Evolutionary conservation across 2,888 invertebrate species (phyloP), one percentile per base, ranked within the genome.

Genomic region (Geophilus truncorum): DNA sequence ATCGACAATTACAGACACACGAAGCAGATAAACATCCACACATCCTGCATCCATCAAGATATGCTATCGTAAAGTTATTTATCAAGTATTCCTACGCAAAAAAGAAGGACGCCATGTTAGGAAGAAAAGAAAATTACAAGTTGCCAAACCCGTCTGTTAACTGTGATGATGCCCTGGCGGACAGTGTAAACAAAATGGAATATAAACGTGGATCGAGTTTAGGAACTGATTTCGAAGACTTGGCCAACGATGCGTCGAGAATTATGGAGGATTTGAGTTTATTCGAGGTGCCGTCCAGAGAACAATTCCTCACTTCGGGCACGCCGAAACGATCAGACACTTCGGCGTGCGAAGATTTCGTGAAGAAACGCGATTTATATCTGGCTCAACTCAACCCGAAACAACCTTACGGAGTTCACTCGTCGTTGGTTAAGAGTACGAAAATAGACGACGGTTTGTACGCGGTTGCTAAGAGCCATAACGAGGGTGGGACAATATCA

Each of bases 191-290:
- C 77, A 30, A 36, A 10, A 77, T n/a, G 32, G 21, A 36, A 18
- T 36, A 9, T 9, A 77, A 30, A 32, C 32, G 9, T 6, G 30
- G 25, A 70, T 7, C 10, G 21, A 18, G 12, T 15, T 30, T 23
- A 4, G 30, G 75, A 9, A 75, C 12, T 1, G 77, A 77, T 30
- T 34, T 77, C 36, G 83, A 83, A 21, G 83, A 83, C n/a, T 78
- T 83, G 36, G 83, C 81, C 77, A 82, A 83, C 15, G 83, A 83
- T 57, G 82, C 83, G 15, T 81, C 82, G 9, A 80, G 83, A 76
- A 79, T 83, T 51, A 81, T 83, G 81, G 82, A 83, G 70, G 83
- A 83, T 81, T 80, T 83, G 57, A 83, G 82, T 78, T 81, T 83
- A 15, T 83, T 83, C 78, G 83, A 83, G 81, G 83, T 82, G 70